Percentiles rank a stretch among this genome's conserved stretches.
Evolutionary conservation across 2,113 vertebrate genomes (phyloP).

Genomic region (Mirounga angustirostris): DNA sequence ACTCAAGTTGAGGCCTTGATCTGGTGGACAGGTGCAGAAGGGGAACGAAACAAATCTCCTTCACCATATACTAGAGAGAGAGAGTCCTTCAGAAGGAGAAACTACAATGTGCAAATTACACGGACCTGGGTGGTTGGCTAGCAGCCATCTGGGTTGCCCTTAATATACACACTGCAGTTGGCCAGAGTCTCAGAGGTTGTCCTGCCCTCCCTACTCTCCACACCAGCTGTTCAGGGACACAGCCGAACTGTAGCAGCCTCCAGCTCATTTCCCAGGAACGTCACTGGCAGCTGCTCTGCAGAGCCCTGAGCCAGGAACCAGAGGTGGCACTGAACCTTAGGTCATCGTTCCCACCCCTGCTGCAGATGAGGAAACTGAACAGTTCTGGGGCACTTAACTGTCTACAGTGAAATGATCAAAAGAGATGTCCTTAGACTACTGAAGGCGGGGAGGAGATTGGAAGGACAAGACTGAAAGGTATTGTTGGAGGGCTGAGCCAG

Average conservation of each 20-base stretch:
- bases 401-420: neutral
- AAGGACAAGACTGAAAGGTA: neutral
- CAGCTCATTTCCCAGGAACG: conserved; percentile 53
- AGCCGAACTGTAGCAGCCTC: conserved; percentile 33
- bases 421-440: neutral
- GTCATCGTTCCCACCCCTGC: neutral
- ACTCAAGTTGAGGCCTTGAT: neutral
- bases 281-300: conserved; percentile 21
- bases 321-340: neutral
- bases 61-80: neutral
- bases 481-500: neutral
- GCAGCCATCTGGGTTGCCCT: conserved; percentile 41
- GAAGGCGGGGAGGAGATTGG: neutral
- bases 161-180: conserved; percentile 40
- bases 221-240: conserved; percentile 64
- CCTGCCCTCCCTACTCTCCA: neutral
- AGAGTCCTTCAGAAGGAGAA: conserved; percentile 49
- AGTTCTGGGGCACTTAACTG: neutral
- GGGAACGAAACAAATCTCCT: neutral
- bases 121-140: neutral
- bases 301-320: conserved; percentile 9
- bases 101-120: neutral
- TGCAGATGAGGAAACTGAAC: conserved; percentile 5
- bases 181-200: conserved; percentile 54
- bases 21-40: neutral